phyloP scores from a whole-genome alignment of 2,797 vertebrate species.

The Neosilurus mollespiculum region DNA sequence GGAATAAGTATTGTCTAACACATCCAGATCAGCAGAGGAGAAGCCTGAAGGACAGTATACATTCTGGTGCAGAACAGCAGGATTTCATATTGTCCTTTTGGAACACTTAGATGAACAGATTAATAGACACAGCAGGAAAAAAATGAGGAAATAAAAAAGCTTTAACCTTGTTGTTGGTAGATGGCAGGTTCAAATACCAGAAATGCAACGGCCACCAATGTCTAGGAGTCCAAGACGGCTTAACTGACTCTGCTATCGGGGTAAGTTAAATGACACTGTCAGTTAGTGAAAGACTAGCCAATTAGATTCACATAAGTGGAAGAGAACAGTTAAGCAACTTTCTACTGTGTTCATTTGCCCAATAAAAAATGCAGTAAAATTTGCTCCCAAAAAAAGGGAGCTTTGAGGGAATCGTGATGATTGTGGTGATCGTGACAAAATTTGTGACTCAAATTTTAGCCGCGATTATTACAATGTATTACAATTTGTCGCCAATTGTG shows the following conservation, averaged over 20 bases:
- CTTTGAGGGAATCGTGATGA: too few relatives aligned
- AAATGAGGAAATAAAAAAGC: neutral
- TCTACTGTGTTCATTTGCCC: neutral
- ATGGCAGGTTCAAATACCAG: neutral
- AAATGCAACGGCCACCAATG: neutral
- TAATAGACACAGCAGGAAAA: neutral
- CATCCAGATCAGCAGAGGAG: slow-evolving; percentile 46
- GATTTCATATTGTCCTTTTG: slow-evolving; percentile 8
- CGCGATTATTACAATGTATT: too few relatives aligned
- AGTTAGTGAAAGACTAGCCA: neutral
- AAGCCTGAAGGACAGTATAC: slow-evolving; percentile 49
- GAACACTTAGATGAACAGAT: neutral
- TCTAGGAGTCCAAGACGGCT: neutral
- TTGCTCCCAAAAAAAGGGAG: too few relatives aligned
- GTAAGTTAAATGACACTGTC: neutral
- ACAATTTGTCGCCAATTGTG: too few relatives aligned
- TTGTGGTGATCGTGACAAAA: too few relatives aligned
- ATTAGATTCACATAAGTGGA: neutral
- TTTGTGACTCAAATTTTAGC: neutral
- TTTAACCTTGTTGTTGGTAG: neutral
- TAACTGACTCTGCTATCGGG: neutral
- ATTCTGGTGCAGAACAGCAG: slow-evolving; percentile 31
- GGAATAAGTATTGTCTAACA: slow-evolving; percentile 37
- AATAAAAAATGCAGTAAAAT: neutral
- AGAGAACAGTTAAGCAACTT: too few relatives aligned